Evolutionary conservation across 2,888 invertebrate species (phyloP), one percentile per base, ranked within the genome.

Genomic region (Archips xylosteana): DNA sequence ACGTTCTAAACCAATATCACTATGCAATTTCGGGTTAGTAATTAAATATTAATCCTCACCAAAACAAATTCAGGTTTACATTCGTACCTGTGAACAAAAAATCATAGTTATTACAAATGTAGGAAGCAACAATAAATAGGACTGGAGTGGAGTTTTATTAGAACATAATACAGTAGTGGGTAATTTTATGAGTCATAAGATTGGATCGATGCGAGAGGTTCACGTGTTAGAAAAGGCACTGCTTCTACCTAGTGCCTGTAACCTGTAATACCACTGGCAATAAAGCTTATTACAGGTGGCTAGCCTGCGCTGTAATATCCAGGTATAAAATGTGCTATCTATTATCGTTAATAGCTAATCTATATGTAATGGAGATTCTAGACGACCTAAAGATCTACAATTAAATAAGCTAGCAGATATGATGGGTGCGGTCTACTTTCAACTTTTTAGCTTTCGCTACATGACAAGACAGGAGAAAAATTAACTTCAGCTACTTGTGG

Each of bases 131-230:
- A 67, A 59, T 66, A 34, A 67, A 63, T 49, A 49, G 39, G 62
- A 47, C 67, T 45, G 49, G 57, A 60, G 59, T 51, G 49, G 47
- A 68, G 68, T 73, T 68, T 65, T 49, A 61, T 71, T 62, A 62
- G 51, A 47, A 23, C 62, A 54, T 67, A 72, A 68, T 57, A 63
- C 62, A 57, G 72, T 57, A 63, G 62, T 78, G 78, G 77, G 78
- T 77, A 76, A 77, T 78, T 81, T 78, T 79, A 78, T 82, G 80
- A 81, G 65, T 81, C 81, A 81, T 80, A 79, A 77, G 78, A 76
- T 72, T 70, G 76, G 77, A 79, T 78, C 79, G 76, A 77, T 79
- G 75, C 15, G 68, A 69, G 71, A 45, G 34, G 42, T 45, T 59
- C 63, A 54, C 64, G 36, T 45, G 36, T 47, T 60, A 51, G 60